phyloP scores from a whole-genome alignment of 2,888 invertebrate species.

The Charanyca ferruginea region DNA sequence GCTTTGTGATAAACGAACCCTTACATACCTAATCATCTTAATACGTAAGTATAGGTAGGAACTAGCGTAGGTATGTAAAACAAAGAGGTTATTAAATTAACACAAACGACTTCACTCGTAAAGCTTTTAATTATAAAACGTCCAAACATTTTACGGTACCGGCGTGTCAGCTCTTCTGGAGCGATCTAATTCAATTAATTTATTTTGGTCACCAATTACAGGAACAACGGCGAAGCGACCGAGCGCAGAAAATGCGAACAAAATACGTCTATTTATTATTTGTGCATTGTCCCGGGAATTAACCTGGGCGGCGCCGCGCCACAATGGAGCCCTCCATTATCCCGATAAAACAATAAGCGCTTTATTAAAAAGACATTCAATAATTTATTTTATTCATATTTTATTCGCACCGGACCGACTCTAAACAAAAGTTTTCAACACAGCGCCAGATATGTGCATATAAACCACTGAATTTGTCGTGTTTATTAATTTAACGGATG shows the following conservation, averaged over 20 bases:
- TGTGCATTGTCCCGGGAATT: slow-evolving; percentile 82
- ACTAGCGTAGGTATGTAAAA: slow-evolving; percentile 66
- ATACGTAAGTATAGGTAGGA: background rate
- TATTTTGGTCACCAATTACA: slow-evolving; percentile 87
- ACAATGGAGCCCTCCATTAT: slow-evolving; percentile 86
- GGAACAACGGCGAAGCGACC: slow-evolving; percentile 87
- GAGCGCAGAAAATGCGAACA: slow-evolving; percentile 85
- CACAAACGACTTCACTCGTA: slow-evolving; percentile 75
- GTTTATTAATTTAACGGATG: slow-evolving; percentile 54
- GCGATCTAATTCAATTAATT: slow-evolving; percentile 90
- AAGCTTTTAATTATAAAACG: slow-evolving; percentile 76
- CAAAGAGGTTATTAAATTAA: slow-evolving; percentile 75
- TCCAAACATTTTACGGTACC: slow-evolving; percentile 84
- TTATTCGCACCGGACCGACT: slow-evolving; percentile 82
- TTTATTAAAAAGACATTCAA: slow-evolving; percentile 91
- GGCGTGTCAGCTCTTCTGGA: slow-evolving; percentile 83
- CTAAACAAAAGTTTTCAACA: slow-evolving; percentile 84
- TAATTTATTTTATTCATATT: slow-evolving; percentile 90
- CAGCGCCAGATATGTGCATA: slow-evolving; percentile 63
- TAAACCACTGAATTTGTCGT: slow-evolving; percentile 55
- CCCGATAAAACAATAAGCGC: slow-evolving; percentile 88
- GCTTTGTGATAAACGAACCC: too few relatives aligned
- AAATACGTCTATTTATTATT: slow-evolving; percentile 90
- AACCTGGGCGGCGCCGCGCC: slow-evolving; percentile 82
- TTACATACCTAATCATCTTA: too few relatives aligned